These are phyloP conservation scores for Autographa gamma DNA, from an alignment of 2,888 invertebrate species.

Conservation along the genomic window DNA sequence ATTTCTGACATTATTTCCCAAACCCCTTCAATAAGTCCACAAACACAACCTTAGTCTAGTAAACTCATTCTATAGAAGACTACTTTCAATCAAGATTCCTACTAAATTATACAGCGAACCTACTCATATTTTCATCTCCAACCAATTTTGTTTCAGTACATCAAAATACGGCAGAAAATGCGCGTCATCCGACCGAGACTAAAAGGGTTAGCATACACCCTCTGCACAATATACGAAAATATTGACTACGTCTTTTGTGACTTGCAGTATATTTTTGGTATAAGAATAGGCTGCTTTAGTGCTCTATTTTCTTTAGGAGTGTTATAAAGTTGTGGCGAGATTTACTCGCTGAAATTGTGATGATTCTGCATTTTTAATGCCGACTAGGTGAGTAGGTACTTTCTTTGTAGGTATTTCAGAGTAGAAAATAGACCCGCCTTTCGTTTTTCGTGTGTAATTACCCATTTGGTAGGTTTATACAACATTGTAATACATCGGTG, in stretches of 20 bases:
- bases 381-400: neutral
- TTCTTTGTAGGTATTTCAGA: neutral
- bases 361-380: neutral
- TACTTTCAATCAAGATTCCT: no score
- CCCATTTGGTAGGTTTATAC: neutral
- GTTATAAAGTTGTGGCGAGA: neutral
- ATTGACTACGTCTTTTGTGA: slow-evolving; percentile 11
- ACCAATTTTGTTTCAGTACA: slow-evolving; percentile 3
- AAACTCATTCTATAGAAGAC: no score
- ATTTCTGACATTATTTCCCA: no score
- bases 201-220: slow-evolving; percentile 20
- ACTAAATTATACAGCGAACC: neutral
- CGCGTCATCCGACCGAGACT: slow-evolving; percentile 26
- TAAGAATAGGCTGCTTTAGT: neutral
- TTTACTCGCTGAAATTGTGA: neutral
- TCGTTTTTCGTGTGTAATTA: no score
- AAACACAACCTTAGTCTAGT: no score
- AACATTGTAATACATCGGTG: neutral
- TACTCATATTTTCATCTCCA: neutral
- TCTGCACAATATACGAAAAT: neutral
- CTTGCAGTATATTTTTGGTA: slow-evolving; percentile 5
- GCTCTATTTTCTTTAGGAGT: neutral
- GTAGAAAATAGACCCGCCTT: no score
- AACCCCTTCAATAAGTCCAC: no score
- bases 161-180: slow-evolving; percentile 23